Base-by-base conservation (phyloP, 2,888 invertebrate species). In the Cantharis rustica region DNA sequence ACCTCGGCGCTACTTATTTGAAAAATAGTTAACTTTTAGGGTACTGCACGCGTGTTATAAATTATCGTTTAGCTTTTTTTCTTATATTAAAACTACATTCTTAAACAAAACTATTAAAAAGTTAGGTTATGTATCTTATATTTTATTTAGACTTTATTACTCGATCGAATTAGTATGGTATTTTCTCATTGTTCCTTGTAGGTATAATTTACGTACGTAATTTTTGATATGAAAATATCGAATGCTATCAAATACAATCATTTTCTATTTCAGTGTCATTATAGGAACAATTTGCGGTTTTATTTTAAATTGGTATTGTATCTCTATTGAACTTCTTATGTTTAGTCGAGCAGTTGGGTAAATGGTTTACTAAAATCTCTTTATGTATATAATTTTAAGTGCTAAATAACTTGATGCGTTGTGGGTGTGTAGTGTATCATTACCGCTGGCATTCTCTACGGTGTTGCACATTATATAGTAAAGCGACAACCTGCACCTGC, bases 361-460 rank as follows among this genome's bases (percentile, higher is more conserved):
- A 82, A 80, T 80, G 75, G 78, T 78, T 80, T 80, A 72, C 75
- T 68, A 75, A 75, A 79, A 82, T 80, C 77, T 79, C 82, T 82
- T 81, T 82, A 81, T 83, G 81, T 81, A 82, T 83, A 82, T 83
- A 83, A 83, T 83, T 83, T 83, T 79, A 82, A 83, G 83, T 83
- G 83, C 81, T 84, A 84, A 83, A 84, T 83, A 82, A 81, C 80
- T 81, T 81, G 81, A 80, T 80, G 82, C 79, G 81, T 83, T 81
- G 81, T 82, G 81, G 80, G 79, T 77, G 79, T 76, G 79, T 79
- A 80, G 80, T 83, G 79, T 84, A 82, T 83, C 78, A 84, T 84
- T 84, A 84, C 81, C 75, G 68, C 71, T 72, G 72, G 77, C 79
- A 75, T 81, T 78, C 79, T 80, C 75, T 79, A 73, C 78, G 72